Conservation (phyloP, 2,113 vertebrate species). For the Rhizomys pruinosus region DNA sequence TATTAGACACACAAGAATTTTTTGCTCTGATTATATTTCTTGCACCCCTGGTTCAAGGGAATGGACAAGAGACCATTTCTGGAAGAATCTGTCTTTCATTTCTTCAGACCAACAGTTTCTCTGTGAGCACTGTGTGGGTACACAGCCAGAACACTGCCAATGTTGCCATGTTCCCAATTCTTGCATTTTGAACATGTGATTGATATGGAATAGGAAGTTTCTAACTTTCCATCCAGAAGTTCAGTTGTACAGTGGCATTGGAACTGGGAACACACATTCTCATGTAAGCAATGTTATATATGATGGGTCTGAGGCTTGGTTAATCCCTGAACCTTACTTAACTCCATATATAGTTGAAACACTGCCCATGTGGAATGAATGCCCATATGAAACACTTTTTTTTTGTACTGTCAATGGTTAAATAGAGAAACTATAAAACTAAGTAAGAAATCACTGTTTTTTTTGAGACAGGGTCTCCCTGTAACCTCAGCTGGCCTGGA, state of each 20-base stretch:
- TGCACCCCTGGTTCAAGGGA: background rate
- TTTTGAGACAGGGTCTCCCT: no score
- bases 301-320: background rate
- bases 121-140: background rate
- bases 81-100: background rate
- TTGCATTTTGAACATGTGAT: background rate
- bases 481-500: no score
- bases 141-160: background rate
- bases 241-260: conserved; percentile 37
- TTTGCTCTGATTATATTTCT: background rate
- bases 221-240: conserved; percentile 40
- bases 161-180: background rate
- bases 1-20: background rate
- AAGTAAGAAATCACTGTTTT: conserved; percentile 53
- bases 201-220: background rate
- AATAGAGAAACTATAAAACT: conserved; percentile 28
- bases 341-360: conserved; percentile 57
- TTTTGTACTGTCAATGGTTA: conserved; percentile 11
- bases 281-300: conserved; percentile 24
- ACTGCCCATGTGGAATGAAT: conserved; percentile 44
- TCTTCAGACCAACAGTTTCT: background rate
- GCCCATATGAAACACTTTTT: conserved; percentile 7
- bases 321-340: conserved; percentile 57
- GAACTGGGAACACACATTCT: conserved; percentile 39
- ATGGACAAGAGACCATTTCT: conserved; percentile 7